A percentile compares a stretch with the other conserved stretches of the same genome.
phyloP scores from a whole-genome alignment of 2,888 invertebrate genomes.

The Psylliodes chrysocephalus region DNA sequence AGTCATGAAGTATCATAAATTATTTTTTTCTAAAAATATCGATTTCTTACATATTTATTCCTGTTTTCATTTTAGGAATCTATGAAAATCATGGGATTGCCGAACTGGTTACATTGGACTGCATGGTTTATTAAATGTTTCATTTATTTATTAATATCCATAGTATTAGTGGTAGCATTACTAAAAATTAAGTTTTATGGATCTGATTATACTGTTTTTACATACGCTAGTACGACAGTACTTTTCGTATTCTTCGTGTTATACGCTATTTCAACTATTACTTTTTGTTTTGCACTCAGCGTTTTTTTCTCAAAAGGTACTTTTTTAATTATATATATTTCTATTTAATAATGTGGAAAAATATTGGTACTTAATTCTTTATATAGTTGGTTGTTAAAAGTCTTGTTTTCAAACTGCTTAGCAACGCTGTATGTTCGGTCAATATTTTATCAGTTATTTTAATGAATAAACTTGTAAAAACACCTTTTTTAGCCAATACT shows the following conservation, averaged over 20 bases:
- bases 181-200: conserved; percentile 63
- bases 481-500: conserved; percentile 77
- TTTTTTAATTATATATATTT: no score
- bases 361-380: no score
- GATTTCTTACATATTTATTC: no score
- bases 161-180: conserved; percentile 66
- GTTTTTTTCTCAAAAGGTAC: conserved; percentile 83
- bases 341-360: no score
- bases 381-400: no score
- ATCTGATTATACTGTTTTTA: conserved; percentile 71
- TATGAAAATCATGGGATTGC: conserved; percentile 91
- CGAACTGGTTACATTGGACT: conserved; percentile 84
- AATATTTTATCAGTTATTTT: no score
- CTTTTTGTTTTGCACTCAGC: conserved; percentile 82
- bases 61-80: conserved; percentile 71
- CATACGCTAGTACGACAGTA: conserved; percentile 72
- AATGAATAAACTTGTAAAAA: no score
- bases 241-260: conserved; percentile 76
- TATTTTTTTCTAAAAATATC: no score
- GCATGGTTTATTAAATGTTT: conserved; percentile 86
- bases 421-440: no score
- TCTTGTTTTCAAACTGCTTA: no score
- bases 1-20: no score
- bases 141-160: conserved; percentile 68
- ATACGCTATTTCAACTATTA: conserved; percentile 77